Evolutionary conservation across 1,140 invertebrate genomes (phyloP).

Genomic region (Pogonomyrmex californicus): DNA sequence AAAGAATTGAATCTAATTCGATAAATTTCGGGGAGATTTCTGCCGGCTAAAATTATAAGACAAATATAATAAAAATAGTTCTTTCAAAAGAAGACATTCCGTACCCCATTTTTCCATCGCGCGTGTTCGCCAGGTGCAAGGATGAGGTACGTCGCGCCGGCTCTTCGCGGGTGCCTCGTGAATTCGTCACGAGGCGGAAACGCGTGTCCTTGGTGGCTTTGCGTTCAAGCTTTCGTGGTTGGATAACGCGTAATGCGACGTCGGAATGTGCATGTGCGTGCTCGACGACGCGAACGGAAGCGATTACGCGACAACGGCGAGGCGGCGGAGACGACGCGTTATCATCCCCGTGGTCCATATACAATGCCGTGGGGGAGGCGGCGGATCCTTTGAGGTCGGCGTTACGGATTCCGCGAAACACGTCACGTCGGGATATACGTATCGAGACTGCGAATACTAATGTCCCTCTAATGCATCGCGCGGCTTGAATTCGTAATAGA

Average conservation of each 20-base stretch:
- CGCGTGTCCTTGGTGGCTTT: conserved; percentile 4
- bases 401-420: conserved; percentile 64
- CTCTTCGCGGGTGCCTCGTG: not conserved
- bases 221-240: conserved; percentile 46
- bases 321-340: conserved; percentile 3
- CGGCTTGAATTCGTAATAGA: conserved; percentile 77
- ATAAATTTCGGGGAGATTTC: not conserved
- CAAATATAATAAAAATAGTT: not conserved
- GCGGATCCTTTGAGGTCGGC: conserved; percentile 71
- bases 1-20: not conserved
- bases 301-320: conserved; percentile 64
- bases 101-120: not conserved
- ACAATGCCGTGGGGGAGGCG: conserved; percentile 31
- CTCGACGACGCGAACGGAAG: conserved; percentile 61
- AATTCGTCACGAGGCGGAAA: not conserved
- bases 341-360: conserved; percentile 3
- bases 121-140: no score
- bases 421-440: conserved; percentile 74
- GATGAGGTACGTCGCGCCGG: not conserved
- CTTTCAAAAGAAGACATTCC: not conserved
- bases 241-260: conserved; percentile 35
- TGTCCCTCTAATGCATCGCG: conserved; percentile 76
- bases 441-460: conserved; percentile 79
- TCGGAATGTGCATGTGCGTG: conserved; percentile 60
- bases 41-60: not conserved